Evolutionary conservation across 2,888 invertebrate species (phyloP), one percentile per base, ranked within the genome.

Genomic region (Cylloceria caligata): DNA sequence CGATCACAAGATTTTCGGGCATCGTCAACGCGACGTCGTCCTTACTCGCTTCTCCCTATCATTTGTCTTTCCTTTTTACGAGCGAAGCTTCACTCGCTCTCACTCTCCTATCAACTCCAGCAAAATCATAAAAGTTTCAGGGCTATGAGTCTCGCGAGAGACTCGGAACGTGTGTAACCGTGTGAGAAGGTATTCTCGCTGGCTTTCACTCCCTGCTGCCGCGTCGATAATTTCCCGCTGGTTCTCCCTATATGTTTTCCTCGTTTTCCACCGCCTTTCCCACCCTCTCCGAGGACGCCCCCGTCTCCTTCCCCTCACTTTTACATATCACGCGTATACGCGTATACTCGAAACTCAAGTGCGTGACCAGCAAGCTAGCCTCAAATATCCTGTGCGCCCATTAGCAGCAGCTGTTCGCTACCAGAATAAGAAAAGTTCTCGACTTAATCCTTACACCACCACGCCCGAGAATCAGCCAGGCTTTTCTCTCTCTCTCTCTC

Each of bases 101-200:
- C 68, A 6, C 67, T 60, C 42, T 45, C 39, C 65, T 49, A 67
- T 60, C 83, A 75, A 75, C 85, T 81, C 85, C 86, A 88, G 86
- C 83, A 87, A 87, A 89, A 89, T 89, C 88, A 88, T 88, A 89
- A 89, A 89, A 89, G 86, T 89, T 89, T 89, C 85, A 86, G 85
- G 30, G n/a, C 85, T 87, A 85, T 85, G 84, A 87, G 83, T 85
- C 78, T 60, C 30, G 21, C 57, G 71, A 72, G 71, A 47, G 30
- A 36, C 71, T 57, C 16, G 71, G 19, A 71, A 57, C 57, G 71
- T 57, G 47, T 49, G n/a, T 55, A 57, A 27, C 42, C 39, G 39
- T 42, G 9, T 24, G 55, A 55, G 16, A 36, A 39, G 21, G 7
- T 24, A 19, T 52, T 42, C n/a, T 55, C 36, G 7, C 21, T 45